Percentiles rank a stretch among this genome's conserved stretches.
Evolutionary conservation across 1,140 invertebrate genomes (phyloP).

Genomic region (Zaprionus taronus): DNA sequence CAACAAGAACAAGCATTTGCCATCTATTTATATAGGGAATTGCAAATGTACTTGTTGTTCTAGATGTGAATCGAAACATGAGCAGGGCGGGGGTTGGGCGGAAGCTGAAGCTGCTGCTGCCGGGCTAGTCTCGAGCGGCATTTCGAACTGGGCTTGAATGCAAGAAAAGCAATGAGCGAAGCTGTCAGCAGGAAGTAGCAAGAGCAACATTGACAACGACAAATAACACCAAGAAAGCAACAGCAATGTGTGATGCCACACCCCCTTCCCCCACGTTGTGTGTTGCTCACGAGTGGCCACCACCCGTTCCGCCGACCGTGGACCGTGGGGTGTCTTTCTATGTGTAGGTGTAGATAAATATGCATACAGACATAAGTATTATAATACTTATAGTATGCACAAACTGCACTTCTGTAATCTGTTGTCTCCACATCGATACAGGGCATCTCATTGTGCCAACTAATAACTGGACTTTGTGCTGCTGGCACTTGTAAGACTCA

Average conservation of each 20-base stretch:
- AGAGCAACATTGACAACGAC: not conserved
- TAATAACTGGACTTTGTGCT: slow-evolving; percentile 31
- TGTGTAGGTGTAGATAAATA: not conserved
- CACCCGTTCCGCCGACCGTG: slow-evolving; percentile 20
- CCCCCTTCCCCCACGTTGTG: not conserved
- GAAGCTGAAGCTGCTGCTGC: not conserved
- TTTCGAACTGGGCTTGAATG: slow-evolving; percentile 20
- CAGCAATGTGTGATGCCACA: slow-evolving; percentile 6
- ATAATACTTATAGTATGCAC: not conserved
- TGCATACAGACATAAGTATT: too few relatives aligned
- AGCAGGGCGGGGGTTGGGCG: not conserved
- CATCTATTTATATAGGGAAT: slow-evolving; percentile 59
- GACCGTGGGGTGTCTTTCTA: slow-evolving; percentile 8
- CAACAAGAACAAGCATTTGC: slow-evolving; percentile 15
- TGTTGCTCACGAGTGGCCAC: not conserved
- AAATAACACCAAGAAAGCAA: not conserved
- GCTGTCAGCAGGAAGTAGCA: slow-evolving; percentile 1
- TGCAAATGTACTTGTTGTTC: slow-evolving; percentile 36
- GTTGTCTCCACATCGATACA: slow-evolving; percentile 13
- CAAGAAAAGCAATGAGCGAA: slow-evolving; percentile 13
- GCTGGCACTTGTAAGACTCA: too few relatives aligned
- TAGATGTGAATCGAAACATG: slow-evolving; percentile 35
- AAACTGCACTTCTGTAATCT: slow-evolving; percentile 20
- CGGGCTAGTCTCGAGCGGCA: not conserved
- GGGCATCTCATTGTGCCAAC: slow-evolving; percentile 8